A percentile compares a stretch with the other conserved stretches of the same genome.
Evolutionary conservation across 2,888 invertebrate species (phyloP).

Genomic region (Rhabditophanes sp.): DNA sequence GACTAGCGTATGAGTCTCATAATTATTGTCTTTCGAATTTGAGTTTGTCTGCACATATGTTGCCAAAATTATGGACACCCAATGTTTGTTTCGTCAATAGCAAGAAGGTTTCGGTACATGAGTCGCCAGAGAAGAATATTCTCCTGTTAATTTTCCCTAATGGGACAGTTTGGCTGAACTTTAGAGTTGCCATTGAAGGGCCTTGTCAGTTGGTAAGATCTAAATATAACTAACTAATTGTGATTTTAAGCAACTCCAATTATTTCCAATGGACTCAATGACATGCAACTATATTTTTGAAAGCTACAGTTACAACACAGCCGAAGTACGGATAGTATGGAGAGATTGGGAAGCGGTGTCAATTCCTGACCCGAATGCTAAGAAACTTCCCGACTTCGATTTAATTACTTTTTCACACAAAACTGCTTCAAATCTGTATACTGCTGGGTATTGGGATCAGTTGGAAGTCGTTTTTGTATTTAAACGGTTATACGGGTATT

Average conservation of each 20-base stretch:
- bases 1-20: conserved; percentile 31
- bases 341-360: conserved; percentile 40
- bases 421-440: conserved; percentile 36
- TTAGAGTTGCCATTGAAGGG: conserved; percentile 18
- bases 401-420: conserved; percentile 27
- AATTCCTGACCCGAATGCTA: conserved; percentile 38
- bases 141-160: conserved; percentile 42
- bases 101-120: conserved; percentile 42
- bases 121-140: conserved; percentile 40
- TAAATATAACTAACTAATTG: conserved; percentile 11
- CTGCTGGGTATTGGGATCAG: conserved; percentile 44
- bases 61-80: conserved; percentile 42
- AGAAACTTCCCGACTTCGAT: conserved; percentile 42
- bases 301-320: conserved; percentile 44
- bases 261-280: conserved; percentile 43
- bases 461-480: conserved; percentile 40
- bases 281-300: conserved; percentile 41
- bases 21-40: conserved; percentile 40
- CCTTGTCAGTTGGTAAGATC: conserved; percentile 33
- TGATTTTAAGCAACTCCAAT: conserved; percentile 10
- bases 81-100: conserved; percentile 44
- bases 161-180: conserved; percentile 40
- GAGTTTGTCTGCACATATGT: conserved; percentile 37
- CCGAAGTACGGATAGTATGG: conserved; percentile 43
- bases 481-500: conserved; percentile 41